Conservation (phyloP, 1,140 invertebrate species). For the Schlechtendalia chinensis region DNA sequence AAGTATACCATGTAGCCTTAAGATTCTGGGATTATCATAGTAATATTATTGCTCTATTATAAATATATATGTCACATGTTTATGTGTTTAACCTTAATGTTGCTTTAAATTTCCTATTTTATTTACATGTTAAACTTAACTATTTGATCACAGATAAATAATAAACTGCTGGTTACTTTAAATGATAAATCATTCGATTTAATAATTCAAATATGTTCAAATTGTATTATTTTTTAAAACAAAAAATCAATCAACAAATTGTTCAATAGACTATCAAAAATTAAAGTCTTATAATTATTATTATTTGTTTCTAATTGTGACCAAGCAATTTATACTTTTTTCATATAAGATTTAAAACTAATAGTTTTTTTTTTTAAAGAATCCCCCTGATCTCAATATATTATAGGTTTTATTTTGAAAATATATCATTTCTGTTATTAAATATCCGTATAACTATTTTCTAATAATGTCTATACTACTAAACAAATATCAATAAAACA, state of each 20-base stretch:
- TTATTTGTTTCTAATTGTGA: conserved; percentile 5
- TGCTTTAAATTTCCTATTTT: conserved; percentile 4
- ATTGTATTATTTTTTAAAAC: not conserved
- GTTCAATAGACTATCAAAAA: not conserved
- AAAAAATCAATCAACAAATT: not conserved
- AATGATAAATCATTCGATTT: not conserved
- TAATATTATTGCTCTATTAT: conserved; percentile 27
- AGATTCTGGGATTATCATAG: conserved; percentile 36
- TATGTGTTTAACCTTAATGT: not conserved
- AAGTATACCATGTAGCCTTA: conserved; percentile 48
- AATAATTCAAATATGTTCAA: not conserved
- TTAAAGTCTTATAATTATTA: not conserved
- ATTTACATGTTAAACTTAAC: not conserved
- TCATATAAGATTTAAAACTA: conserved; percentile 15
- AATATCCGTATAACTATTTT: conserved; percentile 18
- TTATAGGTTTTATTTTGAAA: conserved; percentile 49
- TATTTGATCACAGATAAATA: not conserved
- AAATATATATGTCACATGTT: not conserved
- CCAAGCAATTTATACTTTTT: conserved; percentile 37
- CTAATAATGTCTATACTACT: conserved; percentile 8
- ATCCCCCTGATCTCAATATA: conserved; percentile 46
- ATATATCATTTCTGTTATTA: conserved; percentile 20
- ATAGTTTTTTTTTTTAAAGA: conserved; percentile 24
- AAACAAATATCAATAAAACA: not conserved
- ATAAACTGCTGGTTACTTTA: not conserved